Percentiles rank a stretch among this genome's conserved stretches.
Conservation (phyloP, 2,797 vertebrate genomes). For the Enteromius fasciolatus region DNA sequence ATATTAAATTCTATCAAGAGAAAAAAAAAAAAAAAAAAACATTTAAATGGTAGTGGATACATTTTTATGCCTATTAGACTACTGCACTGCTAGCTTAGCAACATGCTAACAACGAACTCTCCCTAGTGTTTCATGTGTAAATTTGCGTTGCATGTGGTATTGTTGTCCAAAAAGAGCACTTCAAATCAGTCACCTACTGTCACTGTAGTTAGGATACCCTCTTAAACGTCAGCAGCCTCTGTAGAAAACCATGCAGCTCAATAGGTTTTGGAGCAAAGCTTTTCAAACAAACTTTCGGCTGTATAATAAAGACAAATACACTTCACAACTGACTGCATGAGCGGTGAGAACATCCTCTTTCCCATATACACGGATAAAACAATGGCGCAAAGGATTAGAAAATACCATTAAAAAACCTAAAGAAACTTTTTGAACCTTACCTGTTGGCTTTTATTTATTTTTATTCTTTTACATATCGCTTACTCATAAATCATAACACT, state of each 20-base stretch:
- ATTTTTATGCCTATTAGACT: background rate
- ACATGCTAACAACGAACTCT: conserved; percentile 1
- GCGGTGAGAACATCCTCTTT: background rate
- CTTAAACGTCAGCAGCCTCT: background rate
- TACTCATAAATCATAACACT: conserved; percentile 99
- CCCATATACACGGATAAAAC: background rate
- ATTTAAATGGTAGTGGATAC: background rate
- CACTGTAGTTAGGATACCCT: background rate
- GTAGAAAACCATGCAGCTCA: background rate
- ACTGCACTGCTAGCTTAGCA: background rate
- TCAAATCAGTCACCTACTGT: background rate
- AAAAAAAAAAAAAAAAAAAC: background rate
- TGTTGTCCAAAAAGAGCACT: background rate
- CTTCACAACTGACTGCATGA: background rate
- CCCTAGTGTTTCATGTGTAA: background rate
- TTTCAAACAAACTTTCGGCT: background rate
- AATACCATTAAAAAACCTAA: conserved; percentile 63
- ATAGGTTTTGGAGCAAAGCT: background rate
- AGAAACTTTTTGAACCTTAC: conserved; percentile 85
- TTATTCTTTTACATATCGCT: conserved; percentile 99
- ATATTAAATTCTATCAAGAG: background rate
- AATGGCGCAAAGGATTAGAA: background rate
- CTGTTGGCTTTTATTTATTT: conserved; percentile 84
- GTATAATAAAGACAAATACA: conserved; percentile 10
- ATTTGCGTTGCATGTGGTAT: background rate